Evolutionary conservation across 2,888 invertebrate genomes (phyloP), one percentile per base, ranked within the genome.

Genomic region (Platycnemis pennipes): DNA sequence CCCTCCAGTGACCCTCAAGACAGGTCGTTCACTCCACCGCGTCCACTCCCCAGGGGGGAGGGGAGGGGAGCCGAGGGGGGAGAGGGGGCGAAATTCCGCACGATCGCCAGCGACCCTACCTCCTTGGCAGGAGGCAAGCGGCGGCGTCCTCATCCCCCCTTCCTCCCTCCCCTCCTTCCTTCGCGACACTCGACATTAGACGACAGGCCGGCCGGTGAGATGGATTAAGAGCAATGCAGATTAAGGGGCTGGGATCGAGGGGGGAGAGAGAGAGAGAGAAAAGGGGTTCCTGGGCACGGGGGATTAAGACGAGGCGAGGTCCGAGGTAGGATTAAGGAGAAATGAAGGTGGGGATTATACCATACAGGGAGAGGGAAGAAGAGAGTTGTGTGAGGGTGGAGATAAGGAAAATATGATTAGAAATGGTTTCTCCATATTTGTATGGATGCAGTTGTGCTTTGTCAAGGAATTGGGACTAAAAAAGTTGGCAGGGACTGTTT

Each of bases 191-290:
- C 44, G 46, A 37, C 44, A 87, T 87, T 87, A 46, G 44, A 45
- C 86, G 86, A 86, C 45, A 87, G 45, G 45, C 45, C 87, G 46
- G 87, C 86, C 22, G 26, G 45, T 3, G 87, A 87, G 87, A 87
- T 19, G 87, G 45, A 87, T 44, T 45, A 45, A 87, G 87, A 87
- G 87, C 63, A 26, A 42, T 63, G 91, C 63, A 63, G 22, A 37
- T 56, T 42, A 63, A 42, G 42, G 91, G 63, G 19, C 2, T 1
- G 42, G 44, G 26, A 42, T 4, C 26, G 26, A 16, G 0, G 26
- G 44, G 63, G 49, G n/a, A 44, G 4, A 11, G 26, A 56, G 11
- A n/a, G 53, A 56, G 89, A 46, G 19, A 37, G 49, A 31, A 56
- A 53, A 37, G 22, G 42, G 56, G 53, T 26, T 56, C 22, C 22